A percentile compares a stretch with the other conserved stretches of the same genome.
These are phyloP conservation scores for Hyles lineata DNA, from an alignment of 2,888 invertebrate genomes.

Conservation along the genomic window DNA sequence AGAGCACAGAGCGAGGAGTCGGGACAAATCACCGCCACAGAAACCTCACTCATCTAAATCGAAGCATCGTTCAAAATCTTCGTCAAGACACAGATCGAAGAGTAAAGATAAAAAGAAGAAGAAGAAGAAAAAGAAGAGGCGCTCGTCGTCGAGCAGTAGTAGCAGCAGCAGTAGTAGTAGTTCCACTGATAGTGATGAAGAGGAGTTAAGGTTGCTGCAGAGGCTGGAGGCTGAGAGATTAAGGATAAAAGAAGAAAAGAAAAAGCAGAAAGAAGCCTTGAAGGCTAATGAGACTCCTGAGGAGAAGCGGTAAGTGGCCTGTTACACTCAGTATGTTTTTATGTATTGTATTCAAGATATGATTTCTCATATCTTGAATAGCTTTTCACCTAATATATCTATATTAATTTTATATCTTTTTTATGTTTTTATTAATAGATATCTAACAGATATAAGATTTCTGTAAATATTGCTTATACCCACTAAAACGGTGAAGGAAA, in stretches of 20 bases:
- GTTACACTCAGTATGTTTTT: background rate
- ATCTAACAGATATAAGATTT: too few relatives aligned
- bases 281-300: constrained; percentile 98
- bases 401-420: too few relatives aligned
- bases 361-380: too few relatives aligned
- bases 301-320: constrained; percentile 88
- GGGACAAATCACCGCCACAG: constrained; percentile 42
- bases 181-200: constrained; percentile 74
- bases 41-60: constrained; percentile 35
- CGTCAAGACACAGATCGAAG: constrained; percentile 54
- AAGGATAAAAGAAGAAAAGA: constrained; percentile 86
- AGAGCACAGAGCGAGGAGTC: constrained; percentile 47
- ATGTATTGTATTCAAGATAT: background rate
- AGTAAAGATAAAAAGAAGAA: constrained; percentile 64
- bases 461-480: too few relatives aligned
- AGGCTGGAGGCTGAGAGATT: constrained; percentile 89
- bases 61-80: constrained; percentile 30
- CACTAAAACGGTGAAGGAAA: too few relatives aligned
- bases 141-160: constrained; percentile 59
- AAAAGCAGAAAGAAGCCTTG: constrained; percentile 88
- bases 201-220: constrained; percentile 88
- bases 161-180: constrained; percentile 49
- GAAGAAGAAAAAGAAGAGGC: constrained; percentile 64
- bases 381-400: background rate
- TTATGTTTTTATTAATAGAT: too few relatives aligned